phyloP scores from a whole-genome alignment of 2,888 invertebrate genomes.

The Notodonta dromedarius region DNA sequence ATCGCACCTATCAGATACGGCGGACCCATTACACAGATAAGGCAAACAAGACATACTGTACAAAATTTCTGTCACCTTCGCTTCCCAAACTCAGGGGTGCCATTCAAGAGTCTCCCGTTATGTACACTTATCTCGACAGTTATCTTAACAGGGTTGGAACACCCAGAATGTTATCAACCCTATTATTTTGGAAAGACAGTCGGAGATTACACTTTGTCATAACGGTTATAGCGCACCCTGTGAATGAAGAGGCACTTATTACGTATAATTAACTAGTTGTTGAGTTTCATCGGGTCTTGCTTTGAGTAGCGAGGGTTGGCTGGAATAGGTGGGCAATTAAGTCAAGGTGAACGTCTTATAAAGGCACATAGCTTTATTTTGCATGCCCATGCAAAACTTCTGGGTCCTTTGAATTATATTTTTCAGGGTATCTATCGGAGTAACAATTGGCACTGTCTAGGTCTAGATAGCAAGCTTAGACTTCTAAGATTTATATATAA shows the following conservation, averaged over 20 bases:
- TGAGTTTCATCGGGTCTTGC: constrained; percentile 11
- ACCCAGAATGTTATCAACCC: constrained; percentile 47
- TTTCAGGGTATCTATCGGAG: not conserved
- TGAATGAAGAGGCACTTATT: constrained; percentile 30
- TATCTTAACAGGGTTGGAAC: constrained; percentile 42
- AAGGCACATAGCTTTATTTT: not conserved
- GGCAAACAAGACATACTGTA: not conserved
- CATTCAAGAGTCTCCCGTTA: constrained; percentile 22
- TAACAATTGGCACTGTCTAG: no score
- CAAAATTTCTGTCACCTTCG: not conserved
- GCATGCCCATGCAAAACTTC: no score
- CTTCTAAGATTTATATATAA: no score
- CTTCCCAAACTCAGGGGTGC: not conserved
- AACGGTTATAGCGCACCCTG: constrained; percentile 35
- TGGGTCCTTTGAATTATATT: not conserved
- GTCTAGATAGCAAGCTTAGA: no score
- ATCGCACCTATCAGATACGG: not conserved
- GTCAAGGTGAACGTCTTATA: not conserved
- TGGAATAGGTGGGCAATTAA: constrained; percentile 7
- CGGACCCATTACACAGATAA: not conserved
- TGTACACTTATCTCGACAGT: constrained; percentile 35
- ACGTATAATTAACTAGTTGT: constrained; percentile 39
- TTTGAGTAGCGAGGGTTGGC: constrained; percentile 23
- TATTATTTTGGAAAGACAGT: constrained; percentile 43
- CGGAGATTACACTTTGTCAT: constrained; percentile 29